Percentiles rank a stretch among this genome's conserved stretches.
Conservation (phyloP, 2,888 invertebrate species). For the Oeneis ivallda region DNA sequence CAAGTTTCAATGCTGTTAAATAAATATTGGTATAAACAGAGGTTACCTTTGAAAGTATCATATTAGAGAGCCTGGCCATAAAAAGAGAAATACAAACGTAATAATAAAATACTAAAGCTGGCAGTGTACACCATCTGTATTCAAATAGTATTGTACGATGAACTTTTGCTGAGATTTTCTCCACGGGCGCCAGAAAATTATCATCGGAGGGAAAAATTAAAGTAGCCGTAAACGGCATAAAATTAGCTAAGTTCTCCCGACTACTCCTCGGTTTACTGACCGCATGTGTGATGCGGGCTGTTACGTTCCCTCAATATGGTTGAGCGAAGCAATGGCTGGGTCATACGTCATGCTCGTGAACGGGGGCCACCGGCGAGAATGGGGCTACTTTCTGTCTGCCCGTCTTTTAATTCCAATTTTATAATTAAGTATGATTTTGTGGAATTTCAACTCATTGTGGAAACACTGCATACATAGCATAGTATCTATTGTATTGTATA, state of each 20-base stretch:
- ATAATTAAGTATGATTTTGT: too few species aligned
- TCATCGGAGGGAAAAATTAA: slow-evolving; percentile 74
- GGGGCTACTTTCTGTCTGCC: too few species aligned
- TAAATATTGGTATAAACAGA: neutral
- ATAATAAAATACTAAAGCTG: slow-evolving; percentile 28
- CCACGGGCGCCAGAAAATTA: slow-evolving; percentile 71
- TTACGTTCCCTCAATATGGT: too few species aligned
- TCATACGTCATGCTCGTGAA: too few species aligned
- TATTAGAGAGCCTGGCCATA: neutral
- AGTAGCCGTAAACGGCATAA: slow-evolving; percentile 76
- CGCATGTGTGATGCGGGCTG: too few species aligned
- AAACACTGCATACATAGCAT: too few species aligned
- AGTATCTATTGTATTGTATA: too few species aligned
- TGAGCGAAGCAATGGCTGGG: too few species aligned
- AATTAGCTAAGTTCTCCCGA: slow-evolving; percentile 67
- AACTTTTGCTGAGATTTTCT: slow-evolving; percentile 66
- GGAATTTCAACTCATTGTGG: too few species aligned
- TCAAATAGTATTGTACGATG: slow-evolving; percentile 59
- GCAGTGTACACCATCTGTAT: slow-evolving; percentile 52
- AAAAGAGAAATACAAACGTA: slow-evolving; percentile 13
- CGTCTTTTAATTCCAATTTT: too few species aligned
- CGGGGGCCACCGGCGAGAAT: too few species aligned
- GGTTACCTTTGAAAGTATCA: slow-evolving; percentile 5
- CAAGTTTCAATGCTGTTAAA: neutral
- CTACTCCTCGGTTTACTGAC: too few species aligned